phyloP scores from a whole-genome alignment of 1,140 invertebrate species.

The Drosophila grimshawi region DNA sequence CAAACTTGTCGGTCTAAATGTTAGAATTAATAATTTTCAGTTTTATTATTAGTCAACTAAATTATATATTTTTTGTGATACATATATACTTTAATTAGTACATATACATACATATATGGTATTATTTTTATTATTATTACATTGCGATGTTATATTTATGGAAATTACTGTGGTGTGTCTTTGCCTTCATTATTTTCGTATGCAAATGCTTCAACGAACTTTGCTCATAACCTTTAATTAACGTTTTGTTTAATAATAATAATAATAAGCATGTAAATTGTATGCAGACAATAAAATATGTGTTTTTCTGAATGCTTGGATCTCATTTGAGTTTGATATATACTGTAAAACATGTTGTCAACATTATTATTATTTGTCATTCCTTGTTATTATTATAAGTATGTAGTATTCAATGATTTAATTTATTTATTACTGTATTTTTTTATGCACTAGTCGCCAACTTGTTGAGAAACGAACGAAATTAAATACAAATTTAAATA shows the following conservation, averaged over 20 bases:
- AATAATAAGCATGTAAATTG: conserved; percentile 54
- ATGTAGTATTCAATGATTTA: not conserved
- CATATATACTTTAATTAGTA: conserved; percentile 73
- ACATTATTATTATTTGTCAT: conserved; percentile 71
- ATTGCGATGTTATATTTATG: conserved; percentile 63
- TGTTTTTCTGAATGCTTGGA: conserved; percentile 41
- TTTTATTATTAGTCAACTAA: conserved; percentile 73
- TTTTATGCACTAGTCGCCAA: conserved; percentile 50
- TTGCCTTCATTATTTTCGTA: conserved; percentile 38
- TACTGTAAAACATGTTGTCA: conserved; percentile 65
- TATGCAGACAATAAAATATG: conserved; percentile 72
- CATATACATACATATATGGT: conserved; percentile 64
- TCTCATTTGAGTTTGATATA: conserved; percentile 60
- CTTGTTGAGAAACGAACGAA: conserved; percentile 65
- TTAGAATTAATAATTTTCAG: conserved; percentile 53
- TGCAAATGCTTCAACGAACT: conserved; percentile 62
- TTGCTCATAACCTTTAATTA: conserved; percentile 65
- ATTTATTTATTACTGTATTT: conserved; percentile 45
- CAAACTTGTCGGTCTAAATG: conserved; percentile 16
- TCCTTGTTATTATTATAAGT: conserved; percentile 44
- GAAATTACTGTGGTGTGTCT: conserved; percentile 42
- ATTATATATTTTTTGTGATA: conserved; percentile 59
- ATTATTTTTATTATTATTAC: conserved; percentile 31
- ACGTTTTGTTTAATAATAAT: conserved; percentile 49
- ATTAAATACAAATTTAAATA: conserved; percentile 67